Conservation (phyloP, 1,140 invertebrate species). For the Drosophila nasuta region DNA sequence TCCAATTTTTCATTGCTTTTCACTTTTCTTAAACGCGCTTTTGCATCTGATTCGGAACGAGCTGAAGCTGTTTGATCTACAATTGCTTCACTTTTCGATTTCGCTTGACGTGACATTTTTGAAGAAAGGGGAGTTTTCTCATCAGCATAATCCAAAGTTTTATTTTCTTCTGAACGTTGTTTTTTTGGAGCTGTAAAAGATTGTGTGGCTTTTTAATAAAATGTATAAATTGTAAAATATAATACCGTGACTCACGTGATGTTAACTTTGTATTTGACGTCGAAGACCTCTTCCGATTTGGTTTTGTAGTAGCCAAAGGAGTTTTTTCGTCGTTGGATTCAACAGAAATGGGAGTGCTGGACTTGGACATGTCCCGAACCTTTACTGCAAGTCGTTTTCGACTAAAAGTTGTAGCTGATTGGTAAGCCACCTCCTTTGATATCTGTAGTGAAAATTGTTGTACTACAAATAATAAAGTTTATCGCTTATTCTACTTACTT, state of each 20-base stretch:
- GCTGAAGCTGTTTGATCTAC: too few species aligned
- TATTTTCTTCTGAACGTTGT: background rate
- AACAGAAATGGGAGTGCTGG: background rate
- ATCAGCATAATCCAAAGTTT: background rate
- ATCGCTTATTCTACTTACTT: slow-evolving; percentile 50
- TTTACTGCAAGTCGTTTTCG: background rate
- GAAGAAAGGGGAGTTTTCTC: background rate
- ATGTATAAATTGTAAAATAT: background rate
- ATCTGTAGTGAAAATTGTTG: background rate
- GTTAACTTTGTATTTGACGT: background rate
- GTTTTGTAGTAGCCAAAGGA: background rate
- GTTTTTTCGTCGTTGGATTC: background rate
- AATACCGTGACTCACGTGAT: background rate
- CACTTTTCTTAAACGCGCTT: too few species aligned
- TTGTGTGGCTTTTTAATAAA: background rate
- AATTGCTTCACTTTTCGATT: too few species aligned
- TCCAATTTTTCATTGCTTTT: too few species aligned
- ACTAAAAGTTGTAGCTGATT: background rate
- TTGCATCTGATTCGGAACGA: too few species aligned
- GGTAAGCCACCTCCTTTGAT: background rate
- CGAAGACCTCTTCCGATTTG: background rate
- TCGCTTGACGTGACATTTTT: background rate
- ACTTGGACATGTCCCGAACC: too few species aligned
- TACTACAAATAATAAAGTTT: background rate
- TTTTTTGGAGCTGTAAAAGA: background rate